Evolutionary conservation across 2,888 invertebrate genomes (phyloP), one percentile per base, ranked within the genome.

Genomic region (Rugalucina vietnamica): DNA sequence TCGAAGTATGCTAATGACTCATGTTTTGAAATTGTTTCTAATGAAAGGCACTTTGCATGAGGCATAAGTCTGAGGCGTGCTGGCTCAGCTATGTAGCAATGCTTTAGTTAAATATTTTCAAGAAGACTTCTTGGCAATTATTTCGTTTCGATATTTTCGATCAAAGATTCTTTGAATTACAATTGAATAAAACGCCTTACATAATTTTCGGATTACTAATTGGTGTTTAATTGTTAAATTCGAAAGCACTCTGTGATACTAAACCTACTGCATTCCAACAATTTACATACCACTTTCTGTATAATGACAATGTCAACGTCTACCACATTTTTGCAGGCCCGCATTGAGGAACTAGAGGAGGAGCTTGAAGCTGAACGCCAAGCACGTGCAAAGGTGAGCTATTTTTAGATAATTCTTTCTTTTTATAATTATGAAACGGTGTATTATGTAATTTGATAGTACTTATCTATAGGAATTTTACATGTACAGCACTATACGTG

Each of bases 321-420:
- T 34, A 74, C 76, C 60, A 70, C 60, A 32, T 12, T 21, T 70
- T 87, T 87, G 77, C 87, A 87, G 87, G 87, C 95, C 97, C 93
- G 99, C 95, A 99, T 99, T 95, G 99, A 99, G 95, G 99, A 99
- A 96, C 96, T 99, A 95, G 99, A 99, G 95, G 99, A 99, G 95
- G 99, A 99, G 96, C 97, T 99, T 92, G 99, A 99, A 96, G 98
- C 99, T 92, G 99, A 99, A 96, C 97, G 99, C 95, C 98, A 98
- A 96, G 98, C 98, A 90, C 97, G 99, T 94, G 97, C 98, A 95
- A 99, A 99, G 95, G 95, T 92, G 79, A 83, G 90, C 36, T 29
- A 34, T 32, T 72, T 72, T 18, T 65, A 65, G 65, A 12, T 57
- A 27, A 57, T 5, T 29, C 27, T 12, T 43, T 43, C 8, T 43